A percentile compares a stretch with the other conserved stretches of the same genome.
phyloP scores from a whole-genome alignment of 1,140 invertebrate genomes.

The Dendrolimus punctatus region DNA sequence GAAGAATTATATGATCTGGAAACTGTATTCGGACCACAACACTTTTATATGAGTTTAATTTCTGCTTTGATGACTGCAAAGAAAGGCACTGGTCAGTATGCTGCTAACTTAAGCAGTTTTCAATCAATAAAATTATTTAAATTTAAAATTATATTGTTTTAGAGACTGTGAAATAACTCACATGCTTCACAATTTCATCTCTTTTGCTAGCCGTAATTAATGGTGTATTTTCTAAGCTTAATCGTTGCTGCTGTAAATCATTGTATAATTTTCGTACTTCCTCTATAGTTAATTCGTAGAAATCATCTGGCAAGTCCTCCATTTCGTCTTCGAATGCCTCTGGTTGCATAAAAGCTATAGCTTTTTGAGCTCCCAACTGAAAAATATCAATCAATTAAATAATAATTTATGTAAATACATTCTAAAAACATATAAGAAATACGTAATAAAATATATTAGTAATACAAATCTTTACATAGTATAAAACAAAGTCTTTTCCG shows the following conservation, averaged over 20 bases:
- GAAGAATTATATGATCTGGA: slow-evolving; percentile 84
- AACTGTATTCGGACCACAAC: slow-evolving; percentile 86
- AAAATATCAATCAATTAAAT: slow-evolving; percentile 19
- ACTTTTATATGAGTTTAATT: slow-evolving; percentile 79
- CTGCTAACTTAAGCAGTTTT: no score
- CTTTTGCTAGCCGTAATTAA: slow-evolving; percentile 77
- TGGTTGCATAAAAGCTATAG: slow-evolving; percentile 77
- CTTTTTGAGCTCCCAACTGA: slow-evolving; percentile 79
- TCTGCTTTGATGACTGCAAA: slow-evolving; percentile 61
- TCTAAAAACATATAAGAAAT: no score
- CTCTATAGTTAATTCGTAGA: slow-evolving; percentile 86
- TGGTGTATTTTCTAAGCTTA: slow-evolving; percentile 77
- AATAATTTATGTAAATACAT: no score
- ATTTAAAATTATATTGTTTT: background rate
- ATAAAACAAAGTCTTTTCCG: no score
- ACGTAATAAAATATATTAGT: no score
- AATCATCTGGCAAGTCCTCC: slow-evolving; percentile 84
- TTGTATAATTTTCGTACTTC: slow-evolving; percentile 82
- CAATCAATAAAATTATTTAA: no score
- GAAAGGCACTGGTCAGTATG: background rate
- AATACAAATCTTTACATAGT: no score
- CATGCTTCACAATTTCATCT: slow-evolving; percentile 75
- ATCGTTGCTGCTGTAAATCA: slow-evolving; percentile 77
- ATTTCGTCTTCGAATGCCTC: slow-evolving; percentile 71
- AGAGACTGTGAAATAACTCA: slow-evolving; percentile 15